Evolutionary conservation across 2,113 vertebrate genomes (phyloP), one percentile per base, ranked within the genome.

Genomic region (Todiramphus saurophagus): DNA sequence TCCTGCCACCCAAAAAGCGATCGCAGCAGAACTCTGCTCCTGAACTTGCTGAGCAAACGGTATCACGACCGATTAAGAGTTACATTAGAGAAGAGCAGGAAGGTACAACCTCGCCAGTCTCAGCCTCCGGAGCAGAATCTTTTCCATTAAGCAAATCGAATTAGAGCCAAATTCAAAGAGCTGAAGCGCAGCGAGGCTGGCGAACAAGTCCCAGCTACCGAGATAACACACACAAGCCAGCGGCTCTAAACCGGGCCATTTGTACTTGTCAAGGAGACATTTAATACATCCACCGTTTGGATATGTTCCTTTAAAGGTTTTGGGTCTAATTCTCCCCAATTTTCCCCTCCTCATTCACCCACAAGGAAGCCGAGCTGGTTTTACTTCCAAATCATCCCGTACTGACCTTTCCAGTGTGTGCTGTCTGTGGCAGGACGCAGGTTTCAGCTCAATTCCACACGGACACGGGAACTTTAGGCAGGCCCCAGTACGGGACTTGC

Each of bases 221-320:
- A 35, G 74, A 55, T 19, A n/a, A 55, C 37, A 56, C 35, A 33
- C 25, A 25, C 5, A 75, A 78, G 30, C 55, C 48, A 58, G 30
- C 4, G 39, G 39, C 51, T 68, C 82, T 73, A 60, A 91, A 74
- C 2, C 6, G 50, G 19, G 46, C 51, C 50, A 58, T 83, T 39
- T 63, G 55, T 83, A 78, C 87, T 85, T 73, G 90, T 84, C 74
- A 66, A 92, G 21, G 35, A 67, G 64, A 51, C 37, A 70, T 33
- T 60, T 80, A 68, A 59, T 35, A 55, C 44, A 46, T 33, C 46
- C 24, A 11, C 82, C 59, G 37, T 59, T 4, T 15, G 41, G 68
- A 67, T 15, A 25, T 5, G 1, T 30, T 62, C 31, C 79, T 53
- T 16, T 51, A 33, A 27, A 41, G 24, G 28, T 21, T 67, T 23